A percentile compares a stretch with the other conserved stretches of the same genome.
Conservation (phyloP, 1,140 invertebrate genomes). For the Eriosoma lanigerum region DNA sequence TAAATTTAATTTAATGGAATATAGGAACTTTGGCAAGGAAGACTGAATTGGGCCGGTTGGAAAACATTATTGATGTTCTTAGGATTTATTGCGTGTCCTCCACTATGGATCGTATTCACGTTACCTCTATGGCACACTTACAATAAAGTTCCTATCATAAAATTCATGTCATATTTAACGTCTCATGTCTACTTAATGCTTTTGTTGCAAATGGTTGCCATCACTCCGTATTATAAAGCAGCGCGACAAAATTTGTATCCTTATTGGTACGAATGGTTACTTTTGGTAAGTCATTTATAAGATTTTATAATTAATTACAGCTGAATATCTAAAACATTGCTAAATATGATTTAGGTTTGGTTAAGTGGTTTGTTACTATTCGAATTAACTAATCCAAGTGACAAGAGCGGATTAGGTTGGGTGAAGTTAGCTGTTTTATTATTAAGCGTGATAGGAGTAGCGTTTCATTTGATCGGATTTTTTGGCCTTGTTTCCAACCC, state of each 20-base stretch:
- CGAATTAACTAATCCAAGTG: constrained; percentile 94
- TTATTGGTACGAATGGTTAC: constrained; percentile 84
- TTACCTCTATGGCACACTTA: constrained; percentile 93
- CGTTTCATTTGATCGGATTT: constrained; percentile 75
- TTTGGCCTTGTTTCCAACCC: constrained; percentile 67
- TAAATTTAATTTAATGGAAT: constrained; percentile 8
- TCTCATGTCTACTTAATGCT: constrained; percentile 97
- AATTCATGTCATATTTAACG: constrained; percentile 98
- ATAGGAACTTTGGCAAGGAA: constrained; percentile 95
- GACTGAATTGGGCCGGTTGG: constrained; percentile 92
- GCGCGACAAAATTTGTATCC: constrained; percentile 72
- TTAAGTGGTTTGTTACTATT: constrained; percentile 92
- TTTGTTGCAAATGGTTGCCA: constrained; percentile 85
- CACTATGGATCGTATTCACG: constrained; percentile 95
- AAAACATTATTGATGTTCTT: constrained; percentile 91
- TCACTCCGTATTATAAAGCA: constrained; percentile 83
- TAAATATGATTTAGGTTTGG: constrained; percentile 63
- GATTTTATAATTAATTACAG: no score
- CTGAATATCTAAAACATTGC: constrained; percentile 57
- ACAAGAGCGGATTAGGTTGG: constrained; percentile 91
- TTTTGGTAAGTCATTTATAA: constrained; percentile 64
- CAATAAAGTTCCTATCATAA: constrained; percentile 95
- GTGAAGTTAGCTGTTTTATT: constrained; percentile 88
- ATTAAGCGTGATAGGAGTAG: constrained; percentile 89
- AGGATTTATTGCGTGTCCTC: constrained; percentile 87